Percentiles rank a stretch among this genome's conserved stretches.
These are phyloP conservation scores for Acrossocheilus wenchowensis DNA, from an alignment of 2,797 vertebrate species.

Conservation along the genomic window DNA sequence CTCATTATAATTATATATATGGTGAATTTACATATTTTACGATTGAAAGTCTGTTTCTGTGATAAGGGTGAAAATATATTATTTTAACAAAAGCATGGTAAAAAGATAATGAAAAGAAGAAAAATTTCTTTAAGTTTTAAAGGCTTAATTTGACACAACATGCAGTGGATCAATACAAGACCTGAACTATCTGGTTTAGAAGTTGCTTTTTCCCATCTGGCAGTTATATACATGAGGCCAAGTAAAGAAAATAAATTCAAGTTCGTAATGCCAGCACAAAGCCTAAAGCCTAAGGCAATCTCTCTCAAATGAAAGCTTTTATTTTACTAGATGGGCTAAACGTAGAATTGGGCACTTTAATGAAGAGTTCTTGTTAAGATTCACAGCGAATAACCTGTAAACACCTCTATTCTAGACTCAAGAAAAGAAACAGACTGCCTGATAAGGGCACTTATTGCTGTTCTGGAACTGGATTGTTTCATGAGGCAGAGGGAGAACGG, in stretches of 20 bases:
- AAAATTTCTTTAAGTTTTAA: not conserved
- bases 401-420: constrained; percentile 4
- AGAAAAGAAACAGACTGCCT: constrained; percentile 15
- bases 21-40: not conserved
- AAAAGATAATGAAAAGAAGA: not conserved
- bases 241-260: not conserved
- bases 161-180: not conserved
- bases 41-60: not conserved
- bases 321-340: constrained; percentile 18
- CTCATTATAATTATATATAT: not conserved
- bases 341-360: constrained; percentile 1
- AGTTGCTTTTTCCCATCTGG: not conserved
- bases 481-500: constrained; percentile 67
- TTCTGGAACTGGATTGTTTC: constrained; percentile 71
- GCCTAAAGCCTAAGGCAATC: constrained; percentile 19
- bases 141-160: not conserved
- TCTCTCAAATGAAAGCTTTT: constrained; percentile 21
- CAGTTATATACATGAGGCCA: constrained; percentile 1
- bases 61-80: not conserved
- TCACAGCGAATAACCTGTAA: constrained; percentile 19
- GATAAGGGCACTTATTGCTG: constrained; percentile 23
- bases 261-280: not conserved
- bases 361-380: constrained; percentile 36
- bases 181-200: not conserved
- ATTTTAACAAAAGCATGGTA: not conserved